These are phyloP conservation scores for Calliopum simillimum DNA, from an alignment of 2,888 invertebrate species.

Conservation along the genomic window DNA sequence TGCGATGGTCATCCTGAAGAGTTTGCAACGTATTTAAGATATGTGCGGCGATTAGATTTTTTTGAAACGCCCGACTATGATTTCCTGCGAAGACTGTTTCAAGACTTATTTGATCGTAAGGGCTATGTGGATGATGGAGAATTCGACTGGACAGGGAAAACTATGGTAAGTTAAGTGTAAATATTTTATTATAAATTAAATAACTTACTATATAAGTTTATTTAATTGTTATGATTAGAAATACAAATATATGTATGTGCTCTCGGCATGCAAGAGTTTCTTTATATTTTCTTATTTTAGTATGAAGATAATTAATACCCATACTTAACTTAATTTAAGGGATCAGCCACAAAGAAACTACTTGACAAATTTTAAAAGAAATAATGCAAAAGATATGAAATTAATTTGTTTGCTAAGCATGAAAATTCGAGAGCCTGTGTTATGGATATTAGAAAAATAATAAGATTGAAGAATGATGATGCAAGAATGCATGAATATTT, in stretches of 20 bases:
- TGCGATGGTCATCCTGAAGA: conserved; percentile 94
- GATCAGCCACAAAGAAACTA: conserved; percentile 35
- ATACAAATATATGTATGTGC: too few species aligned
- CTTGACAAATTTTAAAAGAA: conserved; percentile 36
- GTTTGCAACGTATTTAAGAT: conserved; percentile 97
- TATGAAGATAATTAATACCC: conserved; percentile 6
- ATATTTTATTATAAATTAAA: background rate
- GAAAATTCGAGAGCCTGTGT: conserved; percentile 33
- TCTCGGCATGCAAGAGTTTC: too few species aligned
- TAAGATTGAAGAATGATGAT: conserved; percentile 12
- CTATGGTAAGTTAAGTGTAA: conserved; percentile 69
- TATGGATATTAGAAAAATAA: conserved; percentile 30
- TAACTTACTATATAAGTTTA: background rate
- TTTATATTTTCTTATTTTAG: background rate
- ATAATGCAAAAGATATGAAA: conserved; percentile 19
- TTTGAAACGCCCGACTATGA: conserved; percentile 99
- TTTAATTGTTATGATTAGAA: too few species aligned
- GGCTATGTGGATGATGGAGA: conserved; percentile 91
- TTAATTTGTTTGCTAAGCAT: conserved; percentile 28
- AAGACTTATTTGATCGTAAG: conserved; percentile 88
- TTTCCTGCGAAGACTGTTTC: conserved; percentile 95
- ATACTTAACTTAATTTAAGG: conserved; percentile 30
- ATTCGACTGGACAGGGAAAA: conserved; percentile 96
- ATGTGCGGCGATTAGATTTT: conserved; percentile 97
- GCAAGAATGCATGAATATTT: conserved; percentile 30